phyloP scores from a whole-genome alignment of 2,888 invertebrate species.

The Incurvaria masculella region DNA sequence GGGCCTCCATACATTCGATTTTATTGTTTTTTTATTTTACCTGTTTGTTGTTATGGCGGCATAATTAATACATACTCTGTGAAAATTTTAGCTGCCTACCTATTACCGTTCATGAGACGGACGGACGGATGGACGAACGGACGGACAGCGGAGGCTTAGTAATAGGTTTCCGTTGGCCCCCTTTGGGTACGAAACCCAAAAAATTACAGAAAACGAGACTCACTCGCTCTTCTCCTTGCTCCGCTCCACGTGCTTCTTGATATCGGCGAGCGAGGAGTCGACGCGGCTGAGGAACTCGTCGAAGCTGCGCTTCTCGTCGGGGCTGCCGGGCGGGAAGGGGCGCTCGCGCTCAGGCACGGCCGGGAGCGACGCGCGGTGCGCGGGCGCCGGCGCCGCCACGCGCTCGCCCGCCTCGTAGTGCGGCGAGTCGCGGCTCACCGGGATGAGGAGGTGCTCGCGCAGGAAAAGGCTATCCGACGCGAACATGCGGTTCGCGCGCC shows the following conservation, averaged over 20 bases:
- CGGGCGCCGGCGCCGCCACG: slow-evolving; percentile 40
- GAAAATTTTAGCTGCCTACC: too few species aligned
- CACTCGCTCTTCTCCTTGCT: slow-evolving; percentile 80
- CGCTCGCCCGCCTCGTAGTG: slow-evolving; percentile 57
- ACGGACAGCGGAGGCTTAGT: too few species aligned
- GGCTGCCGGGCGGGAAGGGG: slow-evolving; percentile 57
- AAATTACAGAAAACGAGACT: slow-evolving; percentile 39
- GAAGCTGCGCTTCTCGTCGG: slow-evolving; percentile 71
- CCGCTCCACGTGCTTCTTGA: slow-evolving; percentile 79
- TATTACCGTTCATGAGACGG: too few species aligned
- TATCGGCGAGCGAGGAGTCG: slow-evolving; percentile 79
- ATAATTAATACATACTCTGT: too few species aligned
- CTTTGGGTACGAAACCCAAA: too few species aligned
- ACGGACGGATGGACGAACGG: too few species aligned
- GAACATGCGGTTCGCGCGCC: slow-evolving; percentile 87
- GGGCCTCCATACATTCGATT: too few species aligned
- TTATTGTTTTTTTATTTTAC: too few species aligned
- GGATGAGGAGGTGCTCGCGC: slow-evolving; percentile 84
- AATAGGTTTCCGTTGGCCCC: too few species aligned
- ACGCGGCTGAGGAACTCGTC: slow-evolving; percentile 80
- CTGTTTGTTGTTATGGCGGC: too few species aligned
- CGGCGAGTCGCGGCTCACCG: slow-evolving; percentile 65
- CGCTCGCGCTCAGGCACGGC: slow-evolving; percentile 44
- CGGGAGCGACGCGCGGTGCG: slow-evolving; percentile 57
- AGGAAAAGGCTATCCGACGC: slow-evolving; percentile 92